phyloP scores from a whole-genome alignment of 2,113 vertebrate species.

The Phoxinus phoxinus region DNA sequence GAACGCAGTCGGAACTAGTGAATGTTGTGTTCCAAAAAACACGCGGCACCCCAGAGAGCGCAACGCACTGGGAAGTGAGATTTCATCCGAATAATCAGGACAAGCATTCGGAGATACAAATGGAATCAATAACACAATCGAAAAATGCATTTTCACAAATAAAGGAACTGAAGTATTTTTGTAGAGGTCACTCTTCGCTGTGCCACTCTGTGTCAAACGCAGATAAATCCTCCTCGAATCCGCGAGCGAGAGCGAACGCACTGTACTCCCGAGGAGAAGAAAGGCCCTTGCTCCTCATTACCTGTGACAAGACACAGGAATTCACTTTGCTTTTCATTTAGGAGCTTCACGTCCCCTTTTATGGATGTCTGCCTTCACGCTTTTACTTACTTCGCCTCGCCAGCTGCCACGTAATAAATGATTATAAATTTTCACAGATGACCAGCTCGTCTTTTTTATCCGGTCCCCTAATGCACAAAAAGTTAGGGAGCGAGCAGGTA shows the following conservation, averaged over 20 bases:
- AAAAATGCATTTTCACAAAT: conserved; percentile 7
- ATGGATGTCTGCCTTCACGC: conserved; percentile 87
- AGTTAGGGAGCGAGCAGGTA: conserved; percentile 74
- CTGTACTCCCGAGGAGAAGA: conserved; percentile 81
- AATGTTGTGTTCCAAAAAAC: conserved; percentile 71
- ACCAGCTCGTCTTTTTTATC: conserved; percentile 81
- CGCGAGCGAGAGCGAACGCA: conserved; percentile 80
- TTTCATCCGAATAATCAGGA: conserved; percentile 61
- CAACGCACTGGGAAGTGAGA: conserved; percentile 41
- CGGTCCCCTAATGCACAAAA: conserved; percentile 55
- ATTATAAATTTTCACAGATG: conserved; percentile 95
- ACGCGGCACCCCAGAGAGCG: conserved; percentile 68
- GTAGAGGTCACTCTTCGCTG: conserved; percentile 80
- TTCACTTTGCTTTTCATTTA: conserved; percentile 93
- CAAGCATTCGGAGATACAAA: background rate
- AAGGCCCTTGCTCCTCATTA: conserved; percentile 88
- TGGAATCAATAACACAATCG: background rate
- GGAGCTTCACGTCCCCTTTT: conserved; percentile 80
- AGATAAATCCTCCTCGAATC: conserved; percentile 88
- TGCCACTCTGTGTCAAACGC: conserved; percentile 83
- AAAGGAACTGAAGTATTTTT: conserved; percentile 67
- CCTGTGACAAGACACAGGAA: conserved; percentile 88
- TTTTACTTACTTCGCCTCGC: conserved; percentile 82
- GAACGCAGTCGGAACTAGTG: conserved; percentile 67
- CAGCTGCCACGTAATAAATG: conserved; percentile 87